Percentiles rank a stretch among this genome's conserved stretches.
Conservation (phyloP, 2,888 invertebrate species). For the Monopis laevigella region DNA sequence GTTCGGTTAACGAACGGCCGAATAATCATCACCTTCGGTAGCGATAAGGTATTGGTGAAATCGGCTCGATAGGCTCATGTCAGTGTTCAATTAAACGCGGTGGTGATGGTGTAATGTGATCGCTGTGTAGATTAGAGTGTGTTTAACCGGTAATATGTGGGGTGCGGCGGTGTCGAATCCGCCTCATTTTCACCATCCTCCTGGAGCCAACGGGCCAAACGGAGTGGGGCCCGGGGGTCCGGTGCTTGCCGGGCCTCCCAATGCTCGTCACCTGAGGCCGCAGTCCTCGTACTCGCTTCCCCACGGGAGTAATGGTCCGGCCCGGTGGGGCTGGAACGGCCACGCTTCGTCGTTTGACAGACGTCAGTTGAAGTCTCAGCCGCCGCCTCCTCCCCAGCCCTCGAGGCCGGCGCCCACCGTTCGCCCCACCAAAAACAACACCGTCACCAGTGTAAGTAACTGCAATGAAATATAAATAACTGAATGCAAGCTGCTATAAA, state of each 20-base stretch:
- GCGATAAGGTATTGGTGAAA: conserved; percentile 42
- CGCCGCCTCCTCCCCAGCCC: conserved; percentile 48
- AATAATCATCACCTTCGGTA: conserved; percentile 40
- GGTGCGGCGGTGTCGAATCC: conserved; percentile 57
- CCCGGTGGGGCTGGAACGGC: conserved; percentile 63
- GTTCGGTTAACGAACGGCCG: conserved; percentile 36
- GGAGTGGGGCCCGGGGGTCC: conserved; percentile 27
- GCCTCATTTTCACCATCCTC: conserved; percentile 49
- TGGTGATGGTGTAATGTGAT: conserved; percentile 43
- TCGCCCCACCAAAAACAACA: conserved; percentile 41
- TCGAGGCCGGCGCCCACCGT: conserved; percentile 47
- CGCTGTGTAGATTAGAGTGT: conserved; percentile 28
- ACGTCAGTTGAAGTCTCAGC: conserved; percentile 40
- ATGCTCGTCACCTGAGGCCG: conserved; percentile 44
- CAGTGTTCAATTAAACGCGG: conserved; percentile 43
- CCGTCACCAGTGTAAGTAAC: conserved; percentile 47
- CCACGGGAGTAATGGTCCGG: conserved; percentile 63
- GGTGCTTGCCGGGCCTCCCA: conserved; percentile 28
- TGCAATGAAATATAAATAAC: too few species aligned
- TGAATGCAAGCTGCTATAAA: too few species aligned
- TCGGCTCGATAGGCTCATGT: conserved; percentile 36
- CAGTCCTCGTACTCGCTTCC: conserved; percentile 64
- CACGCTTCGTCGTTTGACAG: conserved; percentile 62
- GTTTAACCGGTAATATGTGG: conserved; percentile 41
- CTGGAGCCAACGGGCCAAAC: conserved; percentile 36